Evolutionary conservation across 1,140 invertebrate species (phyloP).

Genomic region (Pseudobourletiella spinata): DNA sequence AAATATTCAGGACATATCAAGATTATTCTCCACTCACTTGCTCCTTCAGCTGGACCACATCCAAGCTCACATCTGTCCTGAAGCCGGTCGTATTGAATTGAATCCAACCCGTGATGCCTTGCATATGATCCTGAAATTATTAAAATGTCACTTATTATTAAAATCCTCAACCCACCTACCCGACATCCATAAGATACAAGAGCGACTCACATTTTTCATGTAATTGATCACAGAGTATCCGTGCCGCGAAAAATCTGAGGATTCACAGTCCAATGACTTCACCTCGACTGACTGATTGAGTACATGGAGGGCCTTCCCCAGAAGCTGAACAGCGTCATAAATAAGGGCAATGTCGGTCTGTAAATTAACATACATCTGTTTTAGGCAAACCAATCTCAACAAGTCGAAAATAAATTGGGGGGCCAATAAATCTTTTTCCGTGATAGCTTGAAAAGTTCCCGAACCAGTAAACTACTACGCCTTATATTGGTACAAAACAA

Average conservation of each 20-base stretch:
- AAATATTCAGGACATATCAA: too few relatives aligned
- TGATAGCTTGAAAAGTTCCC: too few relatives aligned
- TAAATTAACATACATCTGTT: conserved; percentile 53
- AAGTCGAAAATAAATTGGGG: too few relatives aligned
- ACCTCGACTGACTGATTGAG: conserved; percentile 83
- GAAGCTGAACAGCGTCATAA: conserved; percentile 90
- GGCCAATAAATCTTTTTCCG: not conserved
- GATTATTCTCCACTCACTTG: too few relatives aligned
- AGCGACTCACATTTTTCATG: too few relatives aligned
- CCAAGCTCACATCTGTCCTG: conserved; percentile 77
- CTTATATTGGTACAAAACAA: too few relatives aligned
- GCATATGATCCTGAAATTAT: conserved; percentile 68
- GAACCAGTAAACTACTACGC: too few relatives aligned
- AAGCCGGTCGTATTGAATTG: conserved; percentile 91
- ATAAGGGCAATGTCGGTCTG: conserved; percentile 88
- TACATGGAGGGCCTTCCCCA: conserved; percentile 87
- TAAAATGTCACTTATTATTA: not conserved
- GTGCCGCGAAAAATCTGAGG: conserved; percentile 82
- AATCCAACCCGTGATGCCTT: conserved; percentile 84
- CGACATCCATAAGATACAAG: too few relatives aligned
- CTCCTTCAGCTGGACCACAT: conserved; percentile 76
- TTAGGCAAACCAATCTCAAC: too few relatives aligned
- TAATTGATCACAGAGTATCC: conserved; percentile 93
- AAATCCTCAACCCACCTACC: too few relatives aligned
- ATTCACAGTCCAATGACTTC: conserved; percentile 79